phyloP scores from a whole-genome alignment of 2,797 vertebrate genomes.

The Stomatorhinus walkeri region DNA sequence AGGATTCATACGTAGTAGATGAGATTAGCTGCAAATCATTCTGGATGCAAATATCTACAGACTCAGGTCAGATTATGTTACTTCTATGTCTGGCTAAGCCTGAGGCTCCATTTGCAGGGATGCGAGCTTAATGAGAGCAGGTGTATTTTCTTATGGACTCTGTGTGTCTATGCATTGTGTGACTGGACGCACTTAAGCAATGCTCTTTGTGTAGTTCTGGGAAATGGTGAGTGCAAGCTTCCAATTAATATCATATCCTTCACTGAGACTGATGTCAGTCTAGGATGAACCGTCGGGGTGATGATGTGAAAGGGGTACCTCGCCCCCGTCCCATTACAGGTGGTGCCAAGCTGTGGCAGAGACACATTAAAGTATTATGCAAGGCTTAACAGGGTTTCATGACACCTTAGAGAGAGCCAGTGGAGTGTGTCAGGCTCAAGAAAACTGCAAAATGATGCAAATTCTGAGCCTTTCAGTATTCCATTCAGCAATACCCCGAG shows the following conservation, averaged over 20 bases:
- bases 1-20: not conserved
- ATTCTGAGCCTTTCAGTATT: not conserved
- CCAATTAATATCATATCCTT: not conserved
- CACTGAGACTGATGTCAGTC: not conserved
- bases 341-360: not conserved
- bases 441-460: slow-evolving; percentile 1
- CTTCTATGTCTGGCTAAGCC: not conserved
- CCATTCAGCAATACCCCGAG: not conserved
- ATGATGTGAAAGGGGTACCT: not conserved
- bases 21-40: not conserved
- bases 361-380: not conserved
- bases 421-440: not conserved
- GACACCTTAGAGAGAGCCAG: not conserved
- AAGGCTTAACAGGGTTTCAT: not conserved
- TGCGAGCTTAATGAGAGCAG: slow-evolving; percentile 2
- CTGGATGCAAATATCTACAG: not conserved
- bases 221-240: not conserved
- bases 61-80: not conserved
- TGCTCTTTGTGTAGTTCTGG: not conserved
- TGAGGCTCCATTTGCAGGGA: not conserved
- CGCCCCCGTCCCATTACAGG: not conserved
- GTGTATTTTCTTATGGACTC: not conserved
- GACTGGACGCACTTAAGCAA: not conserved
- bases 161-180: not conserved
- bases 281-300: not conserved